phyloP scores from a whole-genome alignment of 2,888 invertebrate species.

The Ophion costatus region DNA sequence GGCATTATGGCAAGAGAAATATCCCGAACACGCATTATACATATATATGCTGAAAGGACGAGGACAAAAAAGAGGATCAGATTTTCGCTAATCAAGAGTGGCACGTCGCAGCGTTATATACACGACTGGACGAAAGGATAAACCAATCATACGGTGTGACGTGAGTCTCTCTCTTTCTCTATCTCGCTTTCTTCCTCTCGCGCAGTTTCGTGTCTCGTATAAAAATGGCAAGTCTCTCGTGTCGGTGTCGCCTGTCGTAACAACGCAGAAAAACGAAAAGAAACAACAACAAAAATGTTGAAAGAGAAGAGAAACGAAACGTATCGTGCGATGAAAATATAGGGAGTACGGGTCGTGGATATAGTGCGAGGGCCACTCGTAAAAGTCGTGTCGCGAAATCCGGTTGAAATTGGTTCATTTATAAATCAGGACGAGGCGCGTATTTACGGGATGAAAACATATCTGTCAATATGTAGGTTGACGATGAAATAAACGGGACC shows the following conservation, averaged over 20 bases:
- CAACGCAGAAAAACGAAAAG: conserved; percentile 9
- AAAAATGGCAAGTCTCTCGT: conserved; percentile 50
- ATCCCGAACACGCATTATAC: conserved; percentile 57
- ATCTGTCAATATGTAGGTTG: conserved; percentile 53
- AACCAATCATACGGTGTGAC: conserved; percentile 60
- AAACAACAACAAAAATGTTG: not conserved
- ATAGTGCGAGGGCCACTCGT: not conserved
- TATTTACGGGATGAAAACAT: conserved; percentile 34
- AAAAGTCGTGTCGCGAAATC: conserved; percentile 8
- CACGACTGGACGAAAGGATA: conserved; percentile 54
- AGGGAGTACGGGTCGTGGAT: not conserved
- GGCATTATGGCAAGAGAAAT: conserved; percentile 26
- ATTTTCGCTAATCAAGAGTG: conserved; percentile 63
- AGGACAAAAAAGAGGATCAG: conserved; percentile 31
- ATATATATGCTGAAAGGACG: conserved; percentile 16
- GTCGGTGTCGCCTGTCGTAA: conserved; percentile 37
- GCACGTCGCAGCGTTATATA: conserved; percentile 50
- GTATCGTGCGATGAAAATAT: conserved; percentile 8
- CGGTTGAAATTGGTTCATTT: conserved; percentile 53
- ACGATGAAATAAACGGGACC: conserved; percentile 53
- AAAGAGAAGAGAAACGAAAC: conserved; percentile 22
- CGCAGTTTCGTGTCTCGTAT: conserved; percentile 42
- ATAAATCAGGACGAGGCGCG: conserved; percentile 3
- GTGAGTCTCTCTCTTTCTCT: conserved; percentile 16
- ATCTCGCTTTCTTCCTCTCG: conserved; percentile 6